phyloP scores from a whole-genome alignment of 2,888 invertebrate species.

The Erannis defoliaria region DNA sequence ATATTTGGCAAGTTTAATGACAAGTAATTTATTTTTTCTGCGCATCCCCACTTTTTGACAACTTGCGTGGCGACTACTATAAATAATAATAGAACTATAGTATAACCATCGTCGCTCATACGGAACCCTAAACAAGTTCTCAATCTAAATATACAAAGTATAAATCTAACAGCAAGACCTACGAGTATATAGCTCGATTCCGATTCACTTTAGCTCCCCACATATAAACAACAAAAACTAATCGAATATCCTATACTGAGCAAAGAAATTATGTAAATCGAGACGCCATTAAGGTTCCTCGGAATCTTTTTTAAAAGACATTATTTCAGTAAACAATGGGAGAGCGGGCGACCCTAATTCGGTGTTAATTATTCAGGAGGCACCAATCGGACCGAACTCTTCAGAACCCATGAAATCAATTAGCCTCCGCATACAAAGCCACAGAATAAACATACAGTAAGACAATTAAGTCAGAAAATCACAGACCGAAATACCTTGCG shows the following conservation, averaged over 20 bases:
- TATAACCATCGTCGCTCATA: too few species aligned
- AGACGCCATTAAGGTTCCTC: conserved; percentile 57
- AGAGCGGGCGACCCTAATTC: conserved; percentile 63
- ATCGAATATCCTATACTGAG: conserved; percentile 51
- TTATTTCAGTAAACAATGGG: conserved; percentile 67
- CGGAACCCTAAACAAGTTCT: too few species aligned
- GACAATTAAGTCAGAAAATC: not conserved
- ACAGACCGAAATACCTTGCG: too few species aligned
- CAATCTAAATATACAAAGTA: too few species aligned
- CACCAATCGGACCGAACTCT: conserved; percentile 58
- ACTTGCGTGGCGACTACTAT: too few species aligned
- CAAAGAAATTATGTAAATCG: conserved; percentile 58
- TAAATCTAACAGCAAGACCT: too few species aligned
- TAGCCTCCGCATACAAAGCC: conserved; percentile 59
- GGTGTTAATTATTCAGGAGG: conserved; percentile 75
- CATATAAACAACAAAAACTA: conserved; percentile 41
- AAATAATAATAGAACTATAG: too few species aligned
- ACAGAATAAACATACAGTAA: conserved; percentile 3
- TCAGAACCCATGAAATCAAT: conserved; percentile 68
- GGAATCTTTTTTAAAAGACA: conserved; percentile 65
- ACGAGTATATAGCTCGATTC: not conserved
- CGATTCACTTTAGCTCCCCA: conserved; percentile 30
- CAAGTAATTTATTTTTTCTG: too few species aligned
- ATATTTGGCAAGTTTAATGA: too few species aligned
- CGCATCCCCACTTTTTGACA: too few species aligned